Evolutionary conservation across 2,113 vertebrate species (phyloP), one percentile per base, ranked within the genome.

Genomic region (Salvelinus namaycush): DNA sequence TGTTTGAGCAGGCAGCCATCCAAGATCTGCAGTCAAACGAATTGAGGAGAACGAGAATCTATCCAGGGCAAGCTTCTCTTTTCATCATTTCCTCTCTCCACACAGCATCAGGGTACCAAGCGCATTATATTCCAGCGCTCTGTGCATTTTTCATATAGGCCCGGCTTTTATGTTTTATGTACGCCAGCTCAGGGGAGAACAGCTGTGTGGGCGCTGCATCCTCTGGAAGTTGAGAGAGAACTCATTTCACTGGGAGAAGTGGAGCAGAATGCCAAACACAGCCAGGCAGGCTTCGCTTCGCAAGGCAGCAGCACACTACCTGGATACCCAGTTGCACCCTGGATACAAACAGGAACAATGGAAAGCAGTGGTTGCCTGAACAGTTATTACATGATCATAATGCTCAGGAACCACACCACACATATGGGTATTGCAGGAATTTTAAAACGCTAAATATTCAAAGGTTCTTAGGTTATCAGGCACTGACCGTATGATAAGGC

Each of bases 81-180:
- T 89, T 84, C 85, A 80, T 90, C 85, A 89, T 80, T 83, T 85
- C 84, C 83, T 87, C 84, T 87, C 81, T 86, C 88, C 80, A 90
- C 90, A 89, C 51, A 54, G 85, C 91, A 92, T 89, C 87, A 86
- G 89, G 91, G 88, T 88, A 91, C 92, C 90, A 90, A 87, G 88
- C 87, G 71, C 87, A 93, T 93, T 94, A 92, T 92, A 91, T 90
- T 91, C 90, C 88, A 89, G 87, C 76, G 76, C 91, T 92, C 90
- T 91, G 92, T 93, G 92, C 93, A 93, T 93, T 93, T 94, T 94
- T 93, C 90, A 92, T 92, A 94, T 92, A 92, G 87, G 81, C 88
- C 90, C 77, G 75, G 75, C 90, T 92, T 94, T 94, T 93, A 93
- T 94, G 93, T 92, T 93, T 94, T 92, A 92, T 93, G 89, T 90